Conservation (phyloP, 2,888 invertebrate genomes). For the Eilema sororculum region DNA sequence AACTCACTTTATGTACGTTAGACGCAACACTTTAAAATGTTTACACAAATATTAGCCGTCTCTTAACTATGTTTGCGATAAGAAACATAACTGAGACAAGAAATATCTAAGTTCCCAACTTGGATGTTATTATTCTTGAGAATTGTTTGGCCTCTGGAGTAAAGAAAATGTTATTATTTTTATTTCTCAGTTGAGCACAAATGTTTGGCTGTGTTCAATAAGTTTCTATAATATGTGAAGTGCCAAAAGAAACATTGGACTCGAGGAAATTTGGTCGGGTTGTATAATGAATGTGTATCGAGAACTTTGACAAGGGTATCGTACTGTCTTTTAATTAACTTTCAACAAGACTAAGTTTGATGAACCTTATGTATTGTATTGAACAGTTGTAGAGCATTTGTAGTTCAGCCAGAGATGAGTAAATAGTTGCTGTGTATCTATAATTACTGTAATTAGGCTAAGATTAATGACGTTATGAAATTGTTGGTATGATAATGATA, state of each 20-base stretch:
- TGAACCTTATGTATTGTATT: constrained; percentile 7
- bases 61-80: constrained; percentile 28
- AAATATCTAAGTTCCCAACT: constrained; percentile 40
- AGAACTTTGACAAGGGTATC: constrained; percentile 20
- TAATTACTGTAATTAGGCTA: background rate
- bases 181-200: constrained; percentile 33
- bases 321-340: constrained; percentile 22
- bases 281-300: constrained; percentile 19
- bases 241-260: constrained; percentile 25
- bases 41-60: constrained; percentile 21
- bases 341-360: constrained; percentile 14
- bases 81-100: constrained; percentile 24
- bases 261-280: constrained; percentile 17
- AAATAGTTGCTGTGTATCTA: background rate
- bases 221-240: constrained; percentile 34
- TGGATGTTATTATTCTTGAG: constrained; percentile 38
- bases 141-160: constrained; percentile 40
- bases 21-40: constrained; percentile 48
- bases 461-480: too few species aligned
- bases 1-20: constrained; percentile 67
- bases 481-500: background rate
- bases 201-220: constrained; percentile 33
- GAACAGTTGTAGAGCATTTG: background rate
- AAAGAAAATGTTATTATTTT: constrained; percentile 42
- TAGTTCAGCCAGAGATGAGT: background rate